Conservation (phyloP, 2,113 vertebrate species). For the Poecile atricapillus region DNA sequence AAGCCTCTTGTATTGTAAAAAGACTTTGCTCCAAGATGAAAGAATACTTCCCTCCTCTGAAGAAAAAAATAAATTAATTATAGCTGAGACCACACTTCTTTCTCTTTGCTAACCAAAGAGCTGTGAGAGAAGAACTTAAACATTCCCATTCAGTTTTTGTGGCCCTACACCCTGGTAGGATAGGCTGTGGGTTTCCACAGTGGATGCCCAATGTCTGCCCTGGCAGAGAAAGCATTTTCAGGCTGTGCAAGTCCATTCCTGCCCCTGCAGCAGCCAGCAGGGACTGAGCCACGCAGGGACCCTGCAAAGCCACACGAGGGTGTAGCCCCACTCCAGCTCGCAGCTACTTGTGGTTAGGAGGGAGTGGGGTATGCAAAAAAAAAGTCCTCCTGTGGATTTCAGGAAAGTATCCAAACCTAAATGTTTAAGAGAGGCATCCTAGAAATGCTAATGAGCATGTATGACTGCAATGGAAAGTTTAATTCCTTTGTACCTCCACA, state of each 20-base stretch:
- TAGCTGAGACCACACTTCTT: background rate
- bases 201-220: background rate
- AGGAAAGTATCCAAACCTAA: background rate
- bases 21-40: background rate
- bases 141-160: background rate
- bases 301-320: accelerated
- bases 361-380: accelerated
- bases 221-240: accelerated
- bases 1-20: background rate
- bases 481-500: background rate
- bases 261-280: accelerated
- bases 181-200: background rate
- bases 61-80: background rate
- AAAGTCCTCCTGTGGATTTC: background rate
- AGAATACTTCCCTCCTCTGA: background rate
- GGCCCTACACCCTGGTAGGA: background rate
- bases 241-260: background rate
- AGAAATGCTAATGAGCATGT: background rate
- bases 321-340: accelerated
- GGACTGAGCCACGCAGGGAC: background rate
- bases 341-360: background rate
- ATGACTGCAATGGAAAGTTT: background rate
- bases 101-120: background rate
- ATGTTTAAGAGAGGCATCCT: background rate
- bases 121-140: background rate